These are phyloP conservation scores for Chloebia gouldiae DNA, from an alignment of 2,113 vertebrate species.

Conservation along the genomic window DNA sequence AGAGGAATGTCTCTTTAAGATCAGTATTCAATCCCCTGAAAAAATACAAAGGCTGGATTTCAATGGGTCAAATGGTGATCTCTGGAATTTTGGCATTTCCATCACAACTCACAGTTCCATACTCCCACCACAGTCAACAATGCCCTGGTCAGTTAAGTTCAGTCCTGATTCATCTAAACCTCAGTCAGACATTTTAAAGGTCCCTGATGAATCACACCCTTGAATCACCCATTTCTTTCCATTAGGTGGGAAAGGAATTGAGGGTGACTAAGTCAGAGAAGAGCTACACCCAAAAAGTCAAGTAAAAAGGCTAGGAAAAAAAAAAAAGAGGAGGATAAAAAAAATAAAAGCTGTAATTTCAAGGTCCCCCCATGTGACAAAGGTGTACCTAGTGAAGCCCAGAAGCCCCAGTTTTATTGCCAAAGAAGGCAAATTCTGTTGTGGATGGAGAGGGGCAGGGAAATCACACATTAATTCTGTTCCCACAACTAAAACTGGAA, in stretches of 20 bases:
- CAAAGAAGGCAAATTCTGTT: not conserved
- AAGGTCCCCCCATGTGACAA: not conserved
- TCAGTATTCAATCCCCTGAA: not conserved
- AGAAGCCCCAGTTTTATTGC: not conserved
- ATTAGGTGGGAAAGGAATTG: not conserved
- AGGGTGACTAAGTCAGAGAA: not conserved
- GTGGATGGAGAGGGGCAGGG: not conserved
- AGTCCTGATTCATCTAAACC: not conserved
- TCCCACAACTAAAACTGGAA: slow-evolving; percentile 37
- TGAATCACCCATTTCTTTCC: not conserved
- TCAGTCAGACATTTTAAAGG: not conserved
- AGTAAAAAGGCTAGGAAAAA: not conserved
- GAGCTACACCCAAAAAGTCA: not conserved
- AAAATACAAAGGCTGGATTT: not conserved
- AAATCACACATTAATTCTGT: slow-evolving; percentile 2
- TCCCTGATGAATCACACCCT: not conserved
- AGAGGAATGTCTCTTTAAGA: not conserved
- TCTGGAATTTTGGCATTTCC: not conserved
- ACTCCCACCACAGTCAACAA: not conserved
- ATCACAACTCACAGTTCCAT: not conserved
- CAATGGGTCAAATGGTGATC: not conserved
- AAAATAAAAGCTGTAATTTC: not conserved
- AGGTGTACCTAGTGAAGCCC: slow-evolving; percentile 25
- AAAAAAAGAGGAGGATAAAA: not conserved
- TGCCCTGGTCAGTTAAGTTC: not conserved